phyloP scores from a whole-genome alignment of 2,113 vertebrate species.

The Melanocharis versteri region DNA sequence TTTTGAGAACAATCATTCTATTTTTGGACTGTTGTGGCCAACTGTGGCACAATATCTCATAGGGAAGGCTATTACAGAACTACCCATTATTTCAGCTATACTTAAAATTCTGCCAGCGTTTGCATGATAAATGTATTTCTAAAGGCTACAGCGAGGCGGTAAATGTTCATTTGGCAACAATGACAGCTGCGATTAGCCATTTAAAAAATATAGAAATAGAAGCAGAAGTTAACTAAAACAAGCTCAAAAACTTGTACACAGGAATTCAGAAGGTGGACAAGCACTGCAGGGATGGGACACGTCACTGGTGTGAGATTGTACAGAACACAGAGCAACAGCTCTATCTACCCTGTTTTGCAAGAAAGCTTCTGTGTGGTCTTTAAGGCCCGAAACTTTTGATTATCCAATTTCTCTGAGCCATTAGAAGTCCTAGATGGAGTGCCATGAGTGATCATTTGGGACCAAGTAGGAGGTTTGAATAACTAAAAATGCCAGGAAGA shows the following conservation, averaged over 20 bases:
- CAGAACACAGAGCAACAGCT: not conserved
- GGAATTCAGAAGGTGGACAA: not conserved
- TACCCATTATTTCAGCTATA: constrained; percentile 31
- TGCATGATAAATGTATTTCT: constrained; percentile 43
- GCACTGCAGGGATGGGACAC: not conserved
- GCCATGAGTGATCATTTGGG: not conserved
- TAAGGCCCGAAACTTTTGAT: not conserved
- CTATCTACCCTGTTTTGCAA: not conserved
- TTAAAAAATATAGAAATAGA: not conserved
- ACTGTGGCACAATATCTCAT: not conserved
- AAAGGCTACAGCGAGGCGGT: not conserved
- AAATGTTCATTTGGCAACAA: constrained; percentile 2
- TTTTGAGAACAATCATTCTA: constrained; percentile 35
- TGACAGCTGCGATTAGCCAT: constrained; percentile 13
- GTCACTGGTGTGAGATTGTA: not conserved
- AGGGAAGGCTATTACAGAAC: constrained; percentile 14
- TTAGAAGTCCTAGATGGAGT: not conserved
- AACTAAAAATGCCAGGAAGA: not conserved
- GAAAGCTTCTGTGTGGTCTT: not conserved
- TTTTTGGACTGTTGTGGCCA: constrained; percentile 38
- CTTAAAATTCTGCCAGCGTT: constrained; percentile 48
- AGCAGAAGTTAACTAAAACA: not conserved
- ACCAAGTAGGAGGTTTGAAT: not conserved
- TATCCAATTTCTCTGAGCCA: not conserved
- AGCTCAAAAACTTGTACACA: not conserved